Evolutionary conservation across 2,888 invertebrate species (phyloP).

Genomic region (Argyra leucocephala): DNA sequence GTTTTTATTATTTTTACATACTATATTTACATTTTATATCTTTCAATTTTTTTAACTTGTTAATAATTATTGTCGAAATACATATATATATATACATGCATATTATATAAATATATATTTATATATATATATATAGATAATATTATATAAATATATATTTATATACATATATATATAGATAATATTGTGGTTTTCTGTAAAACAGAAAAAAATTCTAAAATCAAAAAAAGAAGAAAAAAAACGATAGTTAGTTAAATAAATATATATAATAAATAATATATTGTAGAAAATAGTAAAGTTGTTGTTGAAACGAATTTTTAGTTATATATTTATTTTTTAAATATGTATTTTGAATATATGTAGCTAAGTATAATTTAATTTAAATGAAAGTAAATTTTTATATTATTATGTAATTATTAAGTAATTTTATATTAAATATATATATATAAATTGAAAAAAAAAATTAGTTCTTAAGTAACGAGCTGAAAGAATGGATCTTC

Average conservation of each 20-base stretch:
- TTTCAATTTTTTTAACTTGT: no score
- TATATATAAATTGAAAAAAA: no score
- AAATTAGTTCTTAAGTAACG: not conserved
- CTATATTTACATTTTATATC: no score
- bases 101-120: not conserved
- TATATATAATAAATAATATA: no score
- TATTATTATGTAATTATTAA: not conserved
- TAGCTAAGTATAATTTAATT: not conserved
- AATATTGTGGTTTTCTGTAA: constrained; percentile 1
- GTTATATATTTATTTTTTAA: not conserved
- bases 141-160: not conserved
- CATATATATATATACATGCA: not conserved
- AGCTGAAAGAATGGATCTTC: constrained; percentile 6
- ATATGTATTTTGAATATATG: not conserved
- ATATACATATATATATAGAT: not conserved
- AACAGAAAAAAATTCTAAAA: not conserved
- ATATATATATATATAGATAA: not conserved
- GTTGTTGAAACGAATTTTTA: not conserved
- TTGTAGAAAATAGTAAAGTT: no score
- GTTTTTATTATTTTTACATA: no score
- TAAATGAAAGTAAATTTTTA: not conserved
- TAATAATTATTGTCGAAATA: not conserved
- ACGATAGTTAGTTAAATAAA: not conserved
- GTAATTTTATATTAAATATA: not conserved
- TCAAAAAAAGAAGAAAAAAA: not conserved